Percentiles rank a stretch among this genome's conserved stretches.
These are phyloP conservation scores for Pyralis farinalis DNA, from an alignment of 2,888 invertebrate species.

Conservation along the genomic window DNA sequence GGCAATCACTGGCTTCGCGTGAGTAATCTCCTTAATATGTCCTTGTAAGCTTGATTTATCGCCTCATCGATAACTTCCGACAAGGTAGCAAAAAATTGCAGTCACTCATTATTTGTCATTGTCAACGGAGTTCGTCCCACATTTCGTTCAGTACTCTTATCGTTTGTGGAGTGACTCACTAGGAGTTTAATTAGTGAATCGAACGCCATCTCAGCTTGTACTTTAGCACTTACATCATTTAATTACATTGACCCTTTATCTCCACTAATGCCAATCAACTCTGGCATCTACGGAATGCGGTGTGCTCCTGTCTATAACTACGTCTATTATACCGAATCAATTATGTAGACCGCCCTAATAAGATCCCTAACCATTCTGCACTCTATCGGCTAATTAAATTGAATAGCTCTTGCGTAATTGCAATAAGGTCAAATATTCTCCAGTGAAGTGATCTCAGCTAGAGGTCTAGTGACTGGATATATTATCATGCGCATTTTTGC, in stretches of 20 bases:
- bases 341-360: slow-evolving; percentile 16
- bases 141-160: slow-evolving; percentile 13
- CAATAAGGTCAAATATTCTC: slow-evolving; percentile 20
- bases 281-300: slow-evolving; percentile 45
- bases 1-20: no score
- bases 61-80: slow-evolving; percentile 21
- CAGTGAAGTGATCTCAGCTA: slow-evolving; percentile 12
- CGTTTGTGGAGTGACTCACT: slow-evolving; percentile 8
- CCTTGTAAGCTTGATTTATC: slow-evolving; percentile 12
- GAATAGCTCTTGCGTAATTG: slow-evolving; percentile 9
- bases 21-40: no score
- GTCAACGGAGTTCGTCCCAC: slow-evolving; percentile 17
- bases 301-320: slow-evolving; percentile 32
- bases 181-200: slow-evolving; percentile 7
- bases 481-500: slow-evolving; percentile 36
- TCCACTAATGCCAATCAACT: slow-evolving; percentile 44
- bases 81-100: slow-evolving; percentile 15
- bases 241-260: slow-evolving; percentile 46
- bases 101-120: slow-evolving; percentile 17
- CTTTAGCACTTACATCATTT: slow-evolving; percentile 29
- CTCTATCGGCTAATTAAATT: slow-evolving; percentile 2
- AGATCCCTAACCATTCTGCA: background rate
- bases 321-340: slow-evolving; percentile 34
- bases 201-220: slow-evolving; percentile 7
- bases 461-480: slow-evolving; percentile 23